Evolutionary conservation across 37 sponge, comb jelly and placozoan species (phyloP), one percentile per base, ranked within the genome.

Genomic region (Corticium candelabrum): DNA sequence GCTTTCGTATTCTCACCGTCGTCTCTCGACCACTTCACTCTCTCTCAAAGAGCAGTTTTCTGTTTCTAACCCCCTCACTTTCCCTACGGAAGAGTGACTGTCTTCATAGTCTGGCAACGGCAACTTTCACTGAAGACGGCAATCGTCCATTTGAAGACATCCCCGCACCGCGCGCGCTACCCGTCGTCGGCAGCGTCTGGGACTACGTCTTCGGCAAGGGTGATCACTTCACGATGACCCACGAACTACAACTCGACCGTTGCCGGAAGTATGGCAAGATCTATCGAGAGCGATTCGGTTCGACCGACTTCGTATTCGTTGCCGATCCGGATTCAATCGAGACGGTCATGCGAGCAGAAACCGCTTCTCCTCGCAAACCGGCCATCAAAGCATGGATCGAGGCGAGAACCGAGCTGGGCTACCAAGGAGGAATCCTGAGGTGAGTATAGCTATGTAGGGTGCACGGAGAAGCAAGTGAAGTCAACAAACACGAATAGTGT

Each of bases 141-240:
- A 21, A 11, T 11, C 62, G 62, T 50, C 62, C 62, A 21, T 50
- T 50, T 21, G 62, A 50, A 11, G 11, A 11, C 15, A 50, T 50
- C 11, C 62, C 62, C 15, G 62, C 62, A 21, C 62, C 62, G 11
- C 62, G 62, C 21, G 21, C 21, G 62, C 62, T 50, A 50, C 62
- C 62, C 62, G 62, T 11, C 11, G 62, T 50, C 62, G 62, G 62
- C 11, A 27, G 15, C 15, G 15, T 50, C 15, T 50, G 11, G 15
- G 62, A 50, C 62, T 50, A 50, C 62, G 62, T 50, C 21, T 21
- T 50, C 62, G 62, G 62, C 11, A 50, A 50, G 62, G 62, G 62
- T 21, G 15, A 50, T 21, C 21, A 21, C 15, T 50, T 50, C 62
- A 11, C 15, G 15, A 50, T 27, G 62, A 50, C 21, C 15, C 62